phyloP scores from a whole-genome alignment of 2,888 invertebrate species.

The Malthinus flaveolus region DNA sequence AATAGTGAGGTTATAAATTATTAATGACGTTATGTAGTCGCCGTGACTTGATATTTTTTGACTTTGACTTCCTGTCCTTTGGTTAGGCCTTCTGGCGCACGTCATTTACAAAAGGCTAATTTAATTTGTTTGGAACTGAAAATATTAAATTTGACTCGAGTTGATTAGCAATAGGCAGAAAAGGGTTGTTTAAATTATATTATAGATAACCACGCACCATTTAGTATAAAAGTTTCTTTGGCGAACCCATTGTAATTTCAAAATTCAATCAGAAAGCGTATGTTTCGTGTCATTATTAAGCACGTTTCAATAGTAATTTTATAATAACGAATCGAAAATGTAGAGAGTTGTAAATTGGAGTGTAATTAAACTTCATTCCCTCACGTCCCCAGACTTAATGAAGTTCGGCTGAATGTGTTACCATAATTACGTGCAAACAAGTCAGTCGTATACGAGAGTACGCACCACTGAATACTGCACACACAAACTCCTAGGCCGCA shows the following conservation, averaged over 20 bases:
- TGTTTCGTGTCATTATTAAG: slow-evolving; percentile 11
- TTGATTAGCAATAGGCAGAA: too few relatives aligned
- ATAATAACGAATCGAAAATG: slow-evolving; percentile 42
- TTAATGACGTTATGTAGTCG: too few relatives aligned
- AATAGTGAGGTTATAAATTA: too few relatives aligned
- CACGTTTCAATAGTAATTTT: slow-evolving; percentile 30
- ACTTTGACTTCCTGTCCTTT: too few relatives aligned
- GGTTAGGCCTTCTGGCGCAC: too few relatives aligned
- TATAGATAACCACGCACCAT: too few relatives aligned
- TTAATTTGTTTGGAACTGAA: too few relatives aligned
- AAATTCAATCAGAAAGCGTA: slow-evolving; percentile 15
- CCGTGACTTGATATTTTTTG: too few relatives aligned
- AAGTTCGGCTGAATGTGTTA: slow-evolving; percentile 47
- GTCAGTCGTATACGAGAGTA: slow-evolving; percentile 42
- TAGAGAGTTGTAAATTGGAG: slow-evolving; percentile 47
- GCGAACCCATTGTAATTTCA: not conserved
- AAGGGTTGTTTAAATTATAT: too few relatives aligned
- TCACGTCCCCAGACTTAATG: slow-evolving; percentile 42
- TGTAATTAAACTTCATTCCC: slow-evolving; percentile 47
- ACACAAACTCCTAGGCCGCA: slow-evolving; percentile 28
- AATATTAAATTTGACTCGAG: too few relatives aligned
- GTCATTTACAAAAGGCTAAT: too few relatives aligned
- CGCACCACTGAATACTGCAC: slow-evolving; percentile 37
- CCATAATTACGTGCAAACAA: slow-evolving; percentile 52
- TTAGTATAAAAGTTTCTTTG: too few relatives aligned